phyloP scores from a whole-genome alignment of 2,797 vertebrate genomes.

The Sarcophilus harrisii region DNA sequence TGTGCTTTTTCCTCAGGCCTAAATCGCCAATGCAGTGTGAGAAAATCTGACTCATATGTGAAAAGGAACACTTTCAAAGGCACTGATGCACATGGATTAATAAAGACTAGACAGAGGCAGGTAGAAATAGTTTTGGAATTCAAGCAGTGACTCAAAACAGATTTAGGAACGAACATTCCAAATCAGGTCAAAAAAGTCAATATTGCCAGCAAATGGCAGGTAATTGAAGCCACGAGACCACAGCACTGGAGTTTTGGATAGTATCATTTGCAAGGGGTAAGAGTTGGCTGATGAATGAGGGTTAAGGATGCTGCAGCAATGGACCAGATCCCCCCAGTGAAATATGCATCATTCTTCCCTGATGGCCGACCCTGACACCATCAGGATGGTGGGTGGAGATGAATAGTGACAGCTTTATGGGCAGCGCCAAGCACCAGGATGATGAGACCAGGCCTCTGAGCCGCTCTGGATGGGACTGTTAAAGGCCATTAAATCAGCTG shows the following conservation, averaged over 20 bases:
- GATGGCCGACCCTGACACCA: neutral
- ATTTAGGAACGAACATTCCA: neutral
- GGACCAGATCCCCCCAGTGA: conserved; percentile 38
- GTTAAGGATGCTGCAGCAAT: neutral
- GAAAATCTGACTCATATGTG: neutral
- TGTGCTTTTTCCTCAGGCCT: neutral
- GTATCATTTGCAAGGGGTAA: fast-evolving
- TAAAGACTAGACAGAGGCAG: neutral
- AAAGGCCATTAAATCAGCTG: conserved; percentile 72
- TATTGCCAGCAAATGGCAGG: neutral
- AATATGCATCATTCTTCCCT: conserved; percentile 24
- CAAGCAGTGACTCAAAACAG: conserved; percentile 61
- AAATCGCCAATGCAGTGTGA: neutral
- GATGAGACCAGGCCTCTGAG: conserved; percentile 66
- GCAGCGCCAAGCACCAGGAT: neutral
- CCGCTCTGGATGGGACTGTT: conserved; percentile 64
- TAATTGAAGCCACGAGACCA: neutral
- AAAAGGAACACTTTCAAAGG: neutral
- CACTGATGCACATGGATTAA: neutral
- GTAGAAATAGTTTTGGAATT: conserved; percentile 28
- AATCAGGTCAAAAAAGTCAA: conserved; percentile 45
- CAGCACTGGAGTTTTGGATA: neutral
- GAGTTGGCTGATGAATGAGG: neutral
- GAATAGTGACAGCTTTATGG: conserved; percentile 76
- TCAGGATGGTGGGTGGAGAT: conserved; percentile 40